Evolutionary conservation across 2,113 vertebrate species (phyloP).

Genomic region (Antechinus flavipes): DNA sequence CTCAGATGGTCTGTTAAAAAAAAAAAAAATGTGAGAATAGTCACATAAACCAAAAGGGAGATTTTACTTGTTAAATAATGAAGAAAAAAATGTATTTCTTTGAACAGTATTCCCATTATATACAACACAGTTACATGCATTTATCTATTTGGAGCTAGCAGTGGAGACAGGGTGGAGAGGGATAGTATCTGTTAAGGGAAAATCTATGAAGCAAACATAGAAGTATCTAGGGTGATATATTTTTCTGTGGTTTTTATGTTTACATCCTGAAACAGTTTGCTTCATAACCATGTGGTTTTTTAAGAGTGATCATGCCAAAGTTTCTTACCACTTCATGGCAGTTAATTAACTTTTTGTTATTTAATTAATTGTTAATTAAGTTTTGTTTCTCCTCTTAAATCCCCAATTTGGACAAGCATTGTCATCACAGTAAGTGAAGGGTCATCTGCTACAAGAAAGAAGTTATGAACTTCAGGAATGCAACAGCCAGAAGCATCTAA

Average conservation of each 20-base stretch:
- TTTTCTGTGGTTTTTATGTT: not conserved
- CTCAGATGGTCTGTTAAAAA: not conserved
- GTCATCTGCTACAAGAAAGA: not conserved
- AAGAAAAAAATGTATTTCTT: not conserved
- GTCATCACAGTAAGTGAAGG: not conserved
- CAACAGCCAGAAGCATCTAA: not conserved
- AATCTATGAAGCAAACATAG: not conserved
- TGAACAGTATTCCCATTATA: not conserved
- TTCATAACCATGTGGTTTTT: not conserved
- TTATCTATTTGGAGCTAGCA: not conserved
- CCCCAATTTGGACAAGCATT: no score
- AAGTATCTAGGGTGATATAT: not conserved
- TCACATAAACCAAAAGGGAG: not conserved
- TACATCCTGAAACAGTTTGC: not conserved
- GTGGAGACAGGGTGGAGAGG: no score
- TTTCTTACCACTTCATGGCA: no score
- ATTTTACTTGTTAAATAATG: not conserved
- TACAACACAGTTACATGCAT: not conserved
- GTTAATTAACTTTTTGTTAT: no score
- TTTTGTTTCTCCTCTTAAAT: no score
- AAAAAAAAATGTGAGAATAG: not conserved
- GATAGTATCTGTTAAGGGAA: not conserved
- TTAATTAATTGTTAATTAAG: no score
- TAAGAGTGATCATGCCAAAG: not conserved
- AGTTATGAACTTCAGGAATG: not conserved